Base-by-base conservation (phyloP, 1,140 invertebrate genomes). In the Drosophila nebulosa region DNA sequence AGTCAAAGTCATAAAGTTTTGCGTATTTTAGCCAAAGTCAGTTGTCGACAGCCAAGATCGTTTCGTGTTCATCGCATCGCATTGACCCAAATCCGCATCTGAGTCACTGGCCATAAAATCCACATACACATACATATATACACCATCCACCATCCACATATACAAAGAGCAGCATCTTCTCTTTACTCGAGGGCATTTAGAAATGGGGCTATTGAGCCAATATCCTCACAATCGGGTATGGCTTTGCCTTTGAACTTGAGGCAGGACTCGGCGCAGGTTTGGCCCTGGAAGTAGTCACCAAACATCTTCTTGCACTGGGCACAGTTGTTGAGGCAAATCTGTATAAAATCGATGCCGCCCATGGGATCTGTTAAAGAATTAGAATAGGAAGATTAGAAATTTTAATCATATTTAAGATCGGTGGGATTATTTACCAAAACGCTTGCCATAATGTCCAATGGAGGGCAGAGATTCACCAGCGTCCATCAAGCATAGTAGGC, bases 301-400 rank as follows among this genome's bases (percentile, higher is more conserved):
- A 96, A 95, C 94, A 97, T 97, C 88, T 96, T 96, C 89, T 96
- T 96, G 91, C 96, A 97, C 83, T 97, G 96, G 0, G 95, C 96
- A 83, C 96, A 97, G 91, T 97, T 97, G 72, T 96, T 94, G 39
- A 97, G 95, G 89, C 96, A 97, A 24, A 96, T 83, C 68, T 91
- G 90, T 59, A 91, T 90, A 5, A 85, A 91, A 63, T 91, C 90
- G 52, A 91, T 89, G 65, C 90, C 88, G 6, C 75, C 69, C 78
- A 91, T 90, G 32, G 89, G 60, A 78, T 91, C 90, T 91, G 22
- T 5, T 36, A 36, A 3, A 30, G 0, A 51, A 26, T 46, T 4
- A 7, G 1, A 6, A n/a, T n/a, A n/a, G n/a, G n/a, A n/a, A n/a
- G n/a, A n/a, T n/a, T n/a, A n/a, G n/a, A n/a, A n/a, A n/a, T n/a